Evolutionary conservation across 2,113 vertebrate genomes (phyloP).

Genomic region (Corythoichthys intestinalis): DNA sequence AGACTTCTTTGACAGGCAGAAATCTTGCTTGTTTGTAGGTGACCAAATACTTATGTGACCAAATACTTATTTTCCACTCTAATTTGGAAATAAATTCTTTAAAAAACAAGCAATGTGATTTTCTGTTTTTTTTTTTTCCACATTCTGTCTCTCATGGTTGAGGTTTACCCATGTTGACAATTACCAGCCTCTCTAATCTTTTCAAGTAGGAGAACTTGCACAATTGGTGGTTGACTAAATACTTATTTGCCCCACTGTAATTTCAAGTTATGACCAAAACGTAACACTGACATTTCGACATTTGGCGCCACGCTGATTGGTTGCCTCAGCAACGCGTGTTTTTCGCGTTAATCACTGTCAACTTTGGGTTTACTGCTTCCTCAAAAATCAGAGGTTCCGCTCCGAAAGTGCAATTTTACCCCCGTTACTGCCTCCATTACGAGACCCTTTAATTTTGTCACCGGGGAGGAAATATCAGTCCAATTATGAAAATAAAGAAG

Average conservation of each 20-base stretch:
- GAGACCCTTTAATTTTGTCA: slow-evolving; percentile 48
- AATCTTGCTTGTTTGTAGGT: no score
- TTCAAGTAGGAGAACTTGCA: no score
- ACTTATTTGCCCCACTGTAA: slow-evolving; percentile 15
- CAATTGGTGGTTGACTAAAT: no score
- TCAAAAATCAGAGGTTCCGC: slow-evolving; percentile 65
- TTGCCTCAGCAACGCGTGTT: slow-evolving; percentile 67
- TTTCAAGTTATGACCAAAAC: slow-evolving; percentile 43
- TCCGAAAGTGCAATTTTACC: slow-evolving; percentile 52
- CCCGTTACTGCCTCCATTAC: slow-evolving; percentile 55
- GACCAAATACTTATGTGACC: no score
- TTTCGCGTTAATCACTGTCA: slow-evolving; percentile 65
- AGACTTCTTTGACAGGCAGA: no score
- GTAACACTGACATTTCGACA: slow-evolving; percentile 30
- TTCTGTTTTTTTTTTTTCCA: no score
- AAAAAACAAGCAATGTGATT: no score
- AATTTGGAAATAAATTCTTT: no score
- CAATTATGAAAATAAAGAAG: slow-evolving; percentile 30
- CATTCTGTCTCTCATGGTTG: no score
- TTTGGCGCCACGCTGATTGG: slow-evolving; percentile 46
- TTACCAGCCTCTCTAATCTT: no score
- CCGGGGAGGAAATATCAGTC: slow-evolving; percentile 44
- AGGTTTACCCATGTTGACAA: no score
- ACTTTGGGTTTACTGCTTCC: slow-evolving; percentile 57
- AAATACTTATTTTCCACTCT: no score